phyloP scores from a whole-genome alignment of 2,113 vertebrate species.

The Myrmecophaga tridactyla region DNA sequence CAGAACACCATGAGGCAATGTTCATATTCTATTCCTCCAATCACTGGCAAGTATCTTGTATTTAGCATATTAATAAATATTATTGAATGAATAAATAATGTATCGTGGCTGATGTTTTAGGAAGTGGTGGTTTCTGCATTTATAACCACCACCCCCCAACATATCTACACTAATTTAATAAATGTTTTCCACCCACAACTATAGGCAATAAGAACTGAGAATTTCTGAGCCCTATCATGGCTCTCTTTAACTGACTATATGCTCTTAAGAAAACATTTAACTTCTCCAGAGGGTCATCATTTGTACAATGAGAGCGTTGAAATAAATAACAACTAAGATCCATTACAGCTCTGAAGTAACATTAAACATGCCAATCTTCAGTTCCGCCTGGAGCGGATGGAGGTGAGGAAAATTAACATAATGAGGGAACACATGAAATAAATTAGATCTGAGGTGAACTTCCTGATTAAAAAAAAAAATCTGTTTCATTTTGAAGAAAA shows the following conservation, averaged over 20 bases:
- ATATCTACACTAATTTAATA: background rate
- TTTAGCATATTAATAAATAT: background rate
- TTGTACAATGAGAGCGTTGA: background rate
- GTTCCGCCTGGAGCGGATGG: background rate
- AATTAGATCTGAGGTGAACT: background rate
- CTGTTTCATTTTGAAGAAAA: background rate
- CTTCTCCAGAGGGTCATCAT: background rate
- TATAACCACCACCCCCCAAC: background rate
- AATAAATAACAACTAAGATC: background rate
- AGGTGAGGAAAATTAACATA: background rate
- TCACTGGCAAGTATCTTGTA: background rate
- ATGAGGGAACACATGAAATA: background rate
- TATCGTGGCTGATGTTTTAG: background rate
- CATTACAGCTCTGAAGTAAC: background rate
- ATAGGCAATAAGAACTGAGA: background rate
- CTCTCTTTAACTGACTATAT: background rate
- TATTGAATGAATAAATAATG: background rate
- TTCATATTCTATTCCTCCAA: background rate
- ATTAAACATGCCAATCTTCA: background rate
- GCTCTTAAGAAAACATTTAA: conserved; percentile 19
- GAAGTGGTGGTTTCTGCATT: background rate
- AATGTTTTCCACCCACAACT: background rate
- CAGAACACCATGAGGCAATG: background rate
- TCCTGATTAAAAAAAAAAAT: background rate
- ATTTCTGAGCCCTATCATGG: background rate